These are phyloP conservation scores for Aphis gossypii DNA, from an alignment of 1,140 invertebrate genomes.

Conservation along the genomic window DNA sequence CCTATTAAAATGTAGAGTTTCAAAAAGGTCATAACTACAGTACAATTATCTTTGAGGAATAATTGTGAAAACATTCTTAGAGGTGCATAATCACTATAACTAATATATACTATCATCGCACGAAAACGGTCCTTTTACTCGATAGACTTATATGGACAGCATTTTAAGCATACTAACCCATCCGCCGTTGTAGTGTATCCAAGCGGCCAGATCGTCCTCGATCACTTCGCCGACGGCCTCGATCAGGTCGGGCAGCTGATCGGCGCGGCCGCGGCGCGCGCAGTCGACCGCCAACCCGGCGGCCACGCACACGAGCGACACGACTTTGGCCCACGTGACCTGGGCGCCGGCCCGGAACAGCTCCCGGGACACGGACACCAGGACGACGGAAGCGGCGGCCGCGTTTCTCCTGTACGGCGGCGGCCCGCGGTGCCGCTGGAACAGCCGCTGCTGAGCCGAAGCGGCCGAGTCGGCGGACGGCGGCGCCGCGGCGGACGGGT, in stretches of 20 bases:
- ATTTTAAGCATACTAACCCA: slow-evolving; percentile 69
- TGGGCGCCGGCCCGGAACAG: slow-evolving; percentile 62
- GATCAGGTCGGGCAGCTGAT: slow-evolving; percentile 71
- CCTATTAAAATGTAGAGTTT: too few relatives aligned
- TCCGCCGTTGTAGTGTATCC: slow-evolving; percentile 76
- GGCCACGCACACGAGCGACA: slow-evolving; percentile 73
- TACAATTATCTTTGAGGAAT: too few relatives aligned
- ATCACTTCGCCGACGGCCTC: slow-evolving; percentile 71
- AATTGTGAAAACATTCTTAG: too few relatives aligned
- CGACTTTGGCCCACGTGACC: slow-evolving; percentile 74
- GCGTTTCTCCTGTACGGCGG: not conserved
- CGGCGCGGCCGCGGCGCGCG: slow-evolving; percentile 72
- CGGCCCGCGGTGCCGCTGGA: not conserved
- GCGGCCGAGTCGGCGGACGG: too few relatives aligned
- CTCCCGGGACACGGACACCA: slow-evolving; percentile 67
- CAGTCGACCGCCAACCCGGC: slow-evolving; percentile 76
- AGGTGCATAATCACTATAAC: too few relatives aligned
- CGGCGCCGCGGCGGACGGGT: slow-evolving; percentile 64
- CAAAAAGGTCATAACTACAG: too few relatives aligned
- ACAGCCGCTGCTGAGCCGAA: not conserved
- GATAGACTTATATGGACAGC: too few relatives aligned
- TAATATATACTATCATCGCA: too few relatives aligned
- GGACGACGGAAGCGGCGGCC: slow-evolving; percentile 67
- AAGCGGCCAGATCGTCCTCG: slow-evolving; percentile 72
- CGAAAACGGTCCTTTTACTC: too few relatives aligned